A percentile compares a stretch with the other conserved stretches of the same genome.
phyloP scores from a whole-genome alignment of 2,797 vertebrate species.

The Anabacerthia variegaticeps region DNA sequence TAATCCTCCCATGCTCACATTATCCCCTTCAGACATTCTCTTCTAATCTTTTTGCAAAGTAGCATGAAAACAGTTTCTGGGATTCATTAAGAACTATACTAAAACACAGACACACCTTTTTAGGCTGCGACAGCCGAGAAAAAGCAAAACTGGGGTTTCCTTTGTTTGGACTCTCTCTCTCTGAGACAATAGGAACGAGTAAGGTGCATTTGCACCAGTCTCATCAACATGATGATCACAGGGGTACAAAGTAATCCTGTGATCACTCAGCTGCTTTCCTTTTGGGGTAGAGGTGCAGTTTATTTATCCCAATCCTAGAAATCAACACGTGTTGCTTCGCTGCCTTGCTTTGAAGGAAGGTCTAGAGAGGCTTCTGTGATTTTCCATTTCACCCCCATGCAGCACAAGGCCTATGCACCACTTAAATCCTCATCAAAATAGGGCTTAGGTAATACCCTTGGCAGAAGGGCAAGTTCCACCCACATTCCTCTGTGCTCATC shows the following conservation, averaged over 20 bases:
- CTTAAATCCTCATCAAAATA: constrained; percentile 50
- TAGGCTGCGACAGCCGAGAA: neutral
- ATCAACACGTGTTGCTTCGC: rapidly evolving
- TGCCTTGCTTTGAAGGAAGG: neutral
- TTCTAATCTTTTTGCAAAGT: constrained; percentile 57
- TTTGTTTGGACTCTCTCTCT: neutral
- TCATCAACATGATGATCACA: neutral
- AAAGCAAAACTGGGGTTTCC: neutral
- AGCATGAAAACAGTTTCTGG: constrained; percentile 40
- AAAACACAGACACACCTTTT: constrained; percentile 29
- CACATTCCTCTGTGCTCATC: constrained; percentile 66
- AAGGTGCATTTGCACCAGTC: neutral
- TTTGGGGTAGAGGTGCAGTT: neutral
- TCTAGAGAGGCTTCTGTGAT: constrained; percentile 21
- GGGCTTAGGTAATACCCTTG: constrained; percentile 63
- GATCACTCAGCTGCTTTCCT: neutral
- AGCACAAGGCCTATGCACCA: neutral
- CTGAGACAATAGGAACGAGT: neutral
- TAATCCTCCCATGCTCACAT: constrained; percentile 33
- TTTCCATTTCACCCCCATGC: constrained; percentile 24
- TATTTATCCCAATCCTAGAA: neutral
- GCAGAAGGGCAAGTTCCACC: constrained; percentile 56
- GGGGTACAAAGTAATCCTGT: rapidly evolving
- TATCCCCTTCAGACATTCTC: constrained; percentile 49
- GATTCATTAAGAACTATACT: constrained; percentile 11